A percentile compares a stretch with the other conserved stretches of the same genome.
These are phyloP conservation scores for Sitophilus oryzae DNA, from an alignment of 1,140 invertebrate species.

Conservation along the genomic window DNA sequence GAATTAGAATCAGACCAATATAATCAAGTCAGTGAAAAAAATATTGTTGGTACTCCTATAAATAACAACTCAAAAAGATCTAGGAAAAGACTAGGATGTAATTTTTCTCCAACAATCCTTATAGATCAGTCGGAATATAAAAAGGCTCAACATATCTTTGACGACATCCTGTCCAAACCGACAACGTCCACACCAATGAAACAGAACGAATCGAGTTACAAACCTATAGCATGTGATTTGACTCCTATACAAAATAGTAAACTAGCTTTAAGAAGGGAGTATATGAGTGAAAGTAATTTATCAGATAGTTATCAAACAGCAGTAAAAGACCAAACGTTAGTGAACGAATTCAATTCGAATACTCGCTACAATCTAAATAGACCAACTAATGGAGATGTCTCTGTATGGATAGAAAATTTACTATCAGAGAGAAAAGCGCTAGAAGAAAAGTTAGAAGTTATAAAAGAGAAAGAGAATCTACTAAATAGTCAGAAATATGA, in stretches of 20 bases:
- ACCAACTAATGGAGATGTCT: constrained; percentile 16
- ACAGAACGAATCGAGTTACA: background rate
- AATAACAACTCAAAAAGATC: constrained; percentile 5
- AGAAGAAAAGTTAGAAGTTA: constrained; percentile 26
- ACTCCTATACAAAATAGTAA: constrained; percentile 22
- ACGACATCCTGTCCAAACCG: constrained; percentile 18
- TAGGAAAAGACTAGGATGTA: constrained; percentile 23
- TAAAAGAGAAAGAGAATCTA: constrained; percentile 17
- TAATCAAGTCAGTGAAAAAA: no score
- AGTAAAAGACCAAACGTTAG: background rate
- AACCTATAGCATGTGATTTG: constrained; percentile 3
- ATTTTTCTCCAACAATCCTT: constrained; percentile 14
- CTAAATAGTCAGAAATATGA: constrained; percentile 14
- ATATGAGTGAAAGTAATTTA: constrained; percentile 12
- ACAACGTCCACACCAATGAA: constrained; percentile 13
- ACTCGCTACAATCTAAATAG: constrained; percentile 5
- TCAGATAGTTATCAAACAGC: constrained; percentile 2
- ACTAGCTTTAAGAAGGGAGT: constrained; percentile 3
- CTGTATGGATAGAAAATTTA: constrained; percentile 20
- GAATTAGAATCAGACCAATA: constrained; percentile 5
- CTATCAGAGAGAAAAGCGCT: constrained; percentile 16
- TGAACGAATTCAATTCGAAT: background rate
- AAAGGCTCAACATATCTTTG: constrained; percentile 31
- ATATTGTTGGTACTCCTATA: no score
- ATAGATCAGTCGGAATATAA: constrained; percentile 21